phyloP scores from a whole-genome alignment of 2,797 vertebrate species.

The Ara ararauna region DNA sequence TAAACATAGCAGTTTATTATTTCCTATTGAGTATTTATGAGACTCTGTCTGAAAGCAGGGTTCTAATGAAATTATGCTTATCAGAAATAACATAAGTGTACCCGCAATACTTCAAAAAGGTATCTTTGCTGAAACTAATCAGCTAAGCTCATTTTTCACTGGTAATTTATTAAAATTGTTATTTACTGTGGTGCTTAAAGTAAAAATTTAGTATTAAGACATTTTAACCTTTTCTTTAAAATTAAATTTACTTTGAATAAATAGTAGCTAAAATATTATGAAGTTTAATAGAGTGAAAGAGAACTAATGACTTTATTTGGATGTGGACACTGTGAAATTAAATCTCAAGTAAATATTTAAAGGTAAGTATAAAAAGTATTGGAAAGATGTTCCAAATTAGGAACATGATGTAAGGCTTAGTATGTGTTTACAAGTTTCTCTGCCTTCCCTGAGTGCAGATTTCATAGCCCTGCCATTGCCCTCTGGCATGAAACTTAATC shows the following conservation, averaged over 20 bases:
- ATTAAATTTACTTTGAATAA: background rate
- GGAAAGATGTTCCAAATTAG: background rate
- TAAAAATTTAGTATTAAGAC: background rate
- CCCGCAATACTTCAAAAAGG: slow-evolving; percentile 2
- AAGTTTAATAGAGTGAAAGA: background rate
- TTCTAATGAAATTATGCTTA: slow-evolving; percentile 41
- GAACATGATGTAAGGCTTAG: background rate
- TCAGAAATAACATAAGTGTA: slow-evolving; percentile 23
- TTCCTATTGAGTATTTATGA: slow-evolving; percentile 45
- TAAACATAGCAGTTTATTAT: background rate
- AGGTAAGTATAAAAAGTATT: background rate
- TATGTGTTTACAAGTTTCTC: background rate
- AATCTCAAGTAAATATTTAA: background rate
- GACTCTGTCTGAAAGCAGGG: slow-evolving; percentile 26
- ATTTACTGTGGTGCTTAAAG: slow-evolving; percentile 10
- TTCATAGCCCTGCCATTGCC: background rate
- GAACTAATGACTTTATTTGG: background rate
- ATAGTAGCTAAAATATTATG: background rate
- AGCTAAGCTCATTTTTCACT: slow-evolving; percentile 15
- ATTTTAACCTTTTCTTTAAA: background rate
- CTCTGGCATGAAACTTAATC: background rate
- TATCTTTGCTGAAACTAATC: background rate
- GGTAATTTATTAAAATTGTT: slow-evolving; percentile 35
- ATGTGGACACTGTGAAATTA: background rate
- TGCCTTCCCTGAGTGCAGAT: background rate